Conservation (phyloP, 2,888 invertebrate species). For the Deroplatys truncata region DNA sequence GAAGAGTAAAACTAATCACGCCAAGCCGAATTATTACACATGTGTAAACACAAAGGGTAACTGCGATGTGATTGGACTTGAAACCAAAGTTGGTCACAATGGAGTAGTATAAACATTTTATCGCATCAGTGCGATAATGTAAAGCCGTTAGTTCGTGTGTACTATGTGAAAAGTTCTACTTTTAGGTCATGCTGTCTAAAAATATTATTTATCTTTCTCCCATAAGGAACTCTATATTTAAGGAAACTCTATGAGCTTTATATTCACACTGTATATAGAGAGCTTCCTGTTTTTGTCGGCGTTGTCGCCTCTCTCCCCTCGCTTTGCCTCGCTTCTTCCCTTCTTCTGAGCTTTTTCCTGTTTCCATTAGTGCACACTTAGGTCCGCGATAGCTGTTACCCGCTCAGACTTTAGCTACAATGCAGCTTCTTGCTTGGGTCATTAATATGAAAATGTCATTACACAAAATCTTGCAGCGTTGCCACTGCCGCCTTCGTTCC, state of each 20-base stretch:
- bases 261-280: background rate
- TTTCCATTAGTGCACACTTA: background rate
- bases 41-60: too few relatives aligned
- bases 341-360: background rate
- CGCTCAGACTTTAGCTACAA: constrained; percentile 1
- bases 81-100: too few relatives aligned
- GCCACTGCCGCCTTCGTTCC: background rate
- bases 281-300: background rate
- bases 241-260: background rate
- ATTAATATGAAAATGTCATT: constrained; percentile 26
- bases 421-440: constrained; percentile 15
- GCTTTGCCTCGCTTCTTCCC: background rate
- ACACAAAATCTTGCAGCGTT: constrained; percentile 21
- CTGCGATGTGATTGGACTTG: too few relatives aligned
- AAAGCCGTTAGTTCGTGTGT: too few relatives aligned
- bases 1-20: too few relatives aligned
- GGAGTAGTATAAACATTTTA: too few relatives aligned
- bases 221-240: too few relatives aligned
- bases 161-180: too few relatives aligned
- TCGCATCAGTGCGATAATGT: too few relatives aligned
- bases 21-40: too few relatives aligned
- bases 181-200: too few relatives aligned
- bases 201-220: too few relatives aligned
- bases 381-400: background rate
- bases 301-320: background rate